Evolutionary conservation across 2,113 vertebrate species (phyloP).

Genomic region (Neofelis nebulosa): DNA sequence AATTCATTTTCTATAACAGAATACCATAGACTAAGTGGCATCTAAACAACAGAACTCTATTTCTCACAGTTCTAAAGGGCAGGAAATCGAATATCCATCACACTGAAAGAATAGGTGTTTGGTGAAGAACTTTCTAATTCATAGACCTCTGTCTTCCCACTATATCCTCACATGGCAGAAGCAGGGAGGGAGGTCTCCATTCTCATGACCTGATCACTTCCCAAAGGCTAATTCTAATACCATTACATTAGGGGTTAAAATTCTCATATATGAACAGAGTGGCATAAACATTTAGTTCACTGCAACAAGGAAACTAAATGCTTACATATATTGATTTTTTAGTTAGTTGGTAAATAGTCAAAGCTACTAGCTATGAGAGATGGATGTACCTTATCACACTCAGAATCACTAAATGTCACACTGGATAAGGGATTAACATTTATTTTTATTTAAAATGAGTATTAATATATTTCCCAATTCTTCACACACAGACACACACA

Average conservation of each 20-base stretch:
- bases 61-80: background rate
- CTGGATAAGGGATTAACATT: background rate
- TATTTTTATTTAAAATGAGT: constrained; percentile 44
- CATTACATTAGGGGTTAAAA: background rate
- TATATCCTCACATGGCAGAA: background rate
- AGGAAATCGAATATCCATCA: background rate
- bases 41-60: background rate
- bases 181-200: background rate
- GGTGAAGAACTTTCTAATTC: background rate
- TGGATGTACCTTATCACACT: background rate
- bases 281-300: background rate
- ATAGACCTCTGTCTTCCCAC: background rate
- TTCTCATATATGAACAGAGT: background rate
- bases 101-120: background rate
- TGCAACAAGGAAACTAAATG: background rate
- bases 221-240: background rate
- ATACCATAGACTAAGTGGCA: background rate
- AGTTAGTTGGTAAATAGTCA: background rate
- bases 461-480: background rate
- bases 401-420: background rate
- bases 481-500: background rate
- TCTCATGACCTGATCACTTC: background rate
- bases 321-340: background rate
- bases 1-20: background rate
- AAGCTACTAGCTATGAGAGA: background rate